These are phyloP conservation scores for Eulemur albifrons DNA, from an alignment of 2,797 vertebrate genomes.

Conservation along the genomic window DNA sequence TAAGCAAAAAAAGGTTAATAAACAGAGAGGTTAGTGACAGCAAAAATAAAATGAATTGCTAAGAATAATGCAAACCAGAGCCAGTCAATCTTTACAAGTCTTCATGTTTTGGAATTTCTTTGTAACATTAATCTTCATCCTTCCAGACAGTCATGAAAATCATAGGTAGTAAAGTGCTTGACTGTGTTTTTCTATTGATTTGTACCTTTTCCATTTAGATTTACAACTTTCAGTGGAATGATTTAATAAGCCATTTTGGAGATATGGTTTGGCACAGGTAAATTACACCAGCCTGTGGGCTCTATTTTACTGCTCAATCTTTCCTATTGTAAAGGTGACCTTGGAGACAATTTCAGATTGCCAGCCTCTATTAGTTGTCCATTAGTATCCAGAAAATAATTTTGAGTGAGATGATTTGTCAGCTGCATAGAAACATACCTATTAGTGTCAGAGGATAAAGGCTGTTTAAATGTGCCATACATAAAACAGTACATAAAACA, in stretches of 20 bases:
- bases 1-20: conserved; percentile 35
- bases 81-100: background rate
- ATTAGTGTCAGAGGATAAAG: background rate
- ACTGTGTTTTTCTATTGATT: conserved; percentile 63
- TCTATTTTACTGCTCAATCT: conserved; percentile 37
- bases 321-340: conserved; percentile 51
- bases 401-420: conserved; percentile 47
- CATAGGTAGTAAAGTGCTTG: conserved; percentile 20
- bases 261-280: conserved; percentile 43
- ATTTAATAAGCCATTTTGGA: conserved; percentile 58
- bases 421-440: conserved; percentile 24
- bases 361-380: conserved; percentile 21
- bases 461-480: background rate
- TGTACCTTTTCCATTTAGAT: conserved; percentile 49
- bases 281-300: conserved; percentile 36
- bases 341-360: conserved; percentile 40
- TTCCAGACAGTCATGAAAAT: conserved; percentile 33
- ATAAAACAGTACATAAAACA: background rate
- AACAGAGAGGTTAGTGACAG: background rate
- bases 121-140: conserved; percentile 44
- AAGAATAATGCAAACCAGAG: conserved; percentile 12
- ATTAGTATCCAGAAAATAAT: conserved; percentile 59
- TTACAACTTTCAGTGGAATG: conserved; percentile 53
- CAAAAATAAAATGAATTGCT: conserved; percentile 7
- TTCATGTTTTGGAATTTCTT: conserved; percentile 32